These are phyloP conservation scores for Acleris literana DNA, from an alignment of 2,888 invertebrate species.

Conservation along the genomic window DNA sequence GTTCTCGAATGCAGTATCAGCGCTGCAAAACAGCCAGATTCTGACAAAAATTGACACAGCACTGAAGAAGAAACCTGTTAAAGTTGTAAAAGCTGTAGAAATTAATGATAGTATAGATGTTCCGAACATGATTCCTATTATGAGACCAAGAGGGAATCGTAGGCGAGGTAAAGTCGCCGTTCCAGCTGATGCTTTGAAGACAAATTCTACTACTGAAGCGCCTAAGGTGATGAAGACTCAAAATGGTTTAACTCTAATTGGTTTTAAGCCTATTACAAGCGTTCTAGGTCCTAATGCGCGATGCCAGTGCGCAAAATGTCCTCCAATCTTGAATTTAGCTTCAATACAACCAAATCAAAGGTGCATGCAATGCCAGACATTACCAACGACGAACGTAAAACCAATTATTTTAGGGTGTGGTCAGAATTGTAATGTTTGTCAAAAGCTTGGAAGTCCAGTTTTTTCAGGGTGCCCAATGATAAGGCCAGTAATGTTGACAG, in stretches of 20 bases:
- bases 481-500: neutral
- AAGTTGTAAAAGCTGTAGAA: slow-evolving; percentile 10
- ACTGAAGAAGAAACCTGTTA: slow-evolving; percentile 25
- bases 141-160: slow-evolving; percentile 35
- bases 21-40: slow-evolving; percentile 17
- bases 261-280: slow-evolving; percentile 1
- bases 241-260: neutral
- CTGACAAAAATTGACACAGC: slow-evolving; percentile 12
- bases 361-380: slow-evolving; percentile 7
- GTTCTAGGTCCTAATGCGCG: neutral
- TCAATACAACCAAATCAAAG: neutral
- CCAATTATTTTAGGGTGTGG: slow-evolving; percentile 13
- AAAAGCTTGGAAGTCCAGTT: slow-evolving; percentile 13
- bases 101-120: slow-evolving; percentile 25
- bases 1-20: slow-evolving; percentile 7
- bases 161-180: slow-evolving; percentile 2
- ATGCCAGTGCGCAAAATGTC: slow-evolving; percentile 5
- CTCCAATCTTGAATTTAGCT: neutral
- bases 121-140: slow-evolving; percentile 43
- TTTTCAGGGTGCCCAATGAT: slow-evolving; percentile 4
- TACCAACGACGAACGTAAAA: slow-evolving; percentile 8
- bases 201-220: neutral
- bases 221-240: neutral
- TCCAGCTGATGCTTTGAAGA: neutral
- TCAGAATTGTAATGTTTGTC: slow-evolving; percentile 22